These are phyloP conservation scores for Drosophila guanche DNA, from an alignment of 1,140 invertebrate species.

Conservation along the genomic window DNA sequence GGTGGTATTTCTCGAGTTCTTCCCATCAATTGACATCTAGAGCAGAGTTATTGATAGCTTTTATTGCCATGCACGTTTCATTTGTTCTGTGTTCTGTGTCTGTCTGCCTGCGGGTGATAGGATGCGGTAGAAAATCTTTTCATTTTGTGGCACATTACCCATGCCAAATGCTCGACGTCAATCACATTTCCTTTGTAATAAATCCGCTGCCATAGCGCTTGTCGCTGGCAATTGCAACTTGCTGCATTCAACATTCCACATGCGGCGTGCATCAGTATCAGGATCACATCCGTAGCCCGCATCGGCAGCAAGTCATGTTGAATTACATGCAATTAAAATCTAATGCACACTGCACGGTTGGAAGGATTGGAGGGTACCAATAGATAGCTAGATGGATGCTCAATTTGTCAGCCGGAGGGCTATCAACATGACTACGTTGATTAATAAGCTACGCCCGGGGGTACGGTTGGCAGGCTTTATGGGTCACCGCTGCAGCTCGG, in stretches of 20 bases:
- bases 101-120: slow-evolving; percentile 7
- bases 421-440: slow-evolving; percentile 45
- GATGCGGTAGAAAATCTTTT: slow-evolving; percentile 43
- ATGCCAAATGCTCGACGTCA: slow-evolving; percentile 61
- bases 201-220: slow-evolving; percentile 60
- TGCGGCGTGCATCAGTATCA: no score
- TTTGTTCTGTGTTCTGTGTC: slow-evolving; percentile 24
- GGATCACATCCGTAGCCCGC: neutral
- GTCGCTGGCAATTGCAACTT: slow-evolving; percentile 18
- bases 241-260: neutral
- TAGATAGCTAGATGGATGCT: slow-evolving; percentile 44
- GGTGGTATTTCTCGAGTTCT: slow-evolving; percentile 22
- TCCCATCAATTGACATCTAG: slow-evolving; percentile 43
- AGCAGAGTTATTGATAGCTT: slow-evolving; percentile 66
- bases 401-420: slow-evolving; percentile 33
- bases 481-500: slow-evolving; percentile 39
- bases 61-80: slow-evolving; percentile 51
- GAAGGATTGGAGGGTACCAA: slow-evolving; percentile 5
- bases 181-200: slow-evolving; percentile 76
- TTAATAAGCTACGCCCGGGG: slow-evolving; percentile 48
- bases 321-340: slow-evolving; percentile 79
- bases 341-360: slow-evolving; percentile 55
- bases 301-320: slow-evolving; percentile 54
- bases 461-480: slow-evolving; percentile 48
- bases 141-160: slow-evolving; percentile 68